Base-by-base conservation (phyloP, 2,797 vertebrate genomes). In the Tympanoctomys barrerae region DNA sequence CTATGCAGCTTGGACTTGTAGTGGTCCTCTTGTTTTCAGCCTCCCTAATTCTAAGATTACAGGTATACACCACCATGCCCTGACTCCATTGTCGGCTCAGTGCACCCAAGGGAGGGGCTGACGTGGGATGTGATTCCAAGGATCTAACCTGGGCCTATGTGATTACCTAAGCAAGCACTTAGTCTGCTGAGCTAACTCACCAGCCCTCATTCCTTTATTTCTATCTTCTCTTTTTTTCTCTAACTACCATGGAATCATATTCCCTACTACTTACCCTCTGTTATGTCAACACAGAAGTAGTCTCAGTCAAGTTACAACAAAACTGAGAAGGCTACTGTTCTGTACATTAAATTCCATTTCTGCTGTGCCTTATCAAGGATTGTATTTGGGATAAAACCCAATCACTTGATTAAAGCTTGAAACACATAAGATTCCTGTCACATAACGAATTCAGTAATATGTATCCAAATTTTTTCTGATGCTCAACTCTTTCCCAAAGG, bases 301-400 rank as follows among this genome's bases (percentile, higher is more conserved):
- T 26, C 14, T 94, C 31, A 89, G 71, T 46, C 77, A 90, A 84
- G 21, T 77, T 87, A 87, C 46, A 91, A 94, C 39, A 91, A 82
- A 90, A 92, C 33, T 75, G 83, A 94, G 42, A 66, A 87, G 18
- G 62, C 83, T 95, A 86, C 52, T 52, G 10, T 86, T 94, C 33
- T 90, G 42, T 66, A 87, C n/a, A 94, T 16, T 8, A 91, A 94
- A 95, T 96, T 91, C 62, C 46, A 71, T 95, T 96, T 46, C 54
- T 97, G 36, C 12, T 89, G n/a, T 92, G 87, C 91, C 36, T 94
- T 93, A 59, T 9, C 88, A 87, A 93, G n/a, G 36, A 77, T 59
- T 94, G 39, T 36, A 87, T 11, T 93, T 91, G 39, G 16, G 11
- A 91, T 33, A 89, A 22, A 33, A 91, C 24, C 9, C 88, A 3